Conservation (phyloP, 2,888 invertebrate species). For the Drosophila suboccidentalis region DNA sequence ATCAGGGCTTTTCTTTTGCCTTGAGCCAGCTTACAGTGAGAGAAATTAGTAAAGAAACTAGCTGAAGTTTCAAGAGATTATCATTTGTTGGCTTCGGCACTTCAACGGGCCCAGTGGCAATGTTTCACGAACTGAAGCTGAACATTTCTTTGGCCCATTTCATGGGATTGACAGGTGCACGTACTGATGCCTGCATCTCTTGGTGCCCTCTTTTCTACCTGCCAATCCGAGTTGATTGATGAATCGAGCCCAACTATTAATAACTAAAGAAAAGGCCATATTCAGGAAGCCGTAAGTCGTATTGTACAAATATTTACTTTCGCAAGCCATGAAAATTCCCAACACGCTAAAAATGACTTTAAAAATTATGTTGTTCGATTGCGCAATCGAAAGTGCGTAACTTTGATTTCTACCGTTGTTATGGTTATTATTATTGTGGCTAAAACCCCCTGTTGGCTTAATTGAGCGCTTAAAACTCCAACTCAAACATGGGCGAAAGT, state of each 20-base stretch:
- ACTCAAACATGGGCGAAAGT: conserved; percentile 41
- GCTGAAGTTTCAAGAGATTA: conserved; percentile 17
- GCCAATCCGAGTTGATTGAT: conserved; percentile 62
- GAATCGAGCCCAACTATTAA: conserved; percentile 48
- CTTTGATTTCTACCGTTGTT: conserved; percentile 47
- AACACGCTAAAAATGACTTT: conserved; percentile 22
- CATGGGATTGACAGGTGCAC: conserved; percentile 59
- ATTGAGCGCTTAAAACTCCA: conserved; percentile 50
- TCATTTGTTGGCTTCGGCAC: conserved; percentile 19
- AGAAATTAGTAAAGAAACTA: conserved; percentile 20
- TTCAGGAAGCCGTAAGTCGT: conserved; percentile 54
- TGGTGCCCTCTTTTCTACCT: conserved; percentile 23
- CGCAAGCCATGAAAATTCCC: conserved; percentile 66
- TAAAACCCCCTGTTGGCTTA: conserved; percentile 36
- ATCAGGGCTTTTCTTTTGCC: conserved; percentile 4
- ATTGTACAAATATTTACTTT: conserved; percentile 68
- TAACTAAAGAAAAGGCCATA: conserved; percentile 18
- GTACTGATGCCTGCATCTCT: conserved; percentile 20
- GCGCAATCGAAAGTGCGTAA: conserved; percentile 73
- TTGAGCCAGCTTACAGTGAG: conserved; percentile 4
- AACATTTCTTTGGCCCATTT: conserved; percentile 40
- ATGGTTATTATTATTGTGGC: conserved; percentile 19
- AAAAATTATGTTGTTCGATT: conserved; percentile 41
- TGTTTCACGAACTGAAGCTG: conserved; percentile 3
- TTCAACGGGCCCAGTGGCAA: conserved; percentile 14